phyloP scores from a whole-genome alignment of 2,797 vertebrate genomes.

The Catharus ustulatus region DNA sequence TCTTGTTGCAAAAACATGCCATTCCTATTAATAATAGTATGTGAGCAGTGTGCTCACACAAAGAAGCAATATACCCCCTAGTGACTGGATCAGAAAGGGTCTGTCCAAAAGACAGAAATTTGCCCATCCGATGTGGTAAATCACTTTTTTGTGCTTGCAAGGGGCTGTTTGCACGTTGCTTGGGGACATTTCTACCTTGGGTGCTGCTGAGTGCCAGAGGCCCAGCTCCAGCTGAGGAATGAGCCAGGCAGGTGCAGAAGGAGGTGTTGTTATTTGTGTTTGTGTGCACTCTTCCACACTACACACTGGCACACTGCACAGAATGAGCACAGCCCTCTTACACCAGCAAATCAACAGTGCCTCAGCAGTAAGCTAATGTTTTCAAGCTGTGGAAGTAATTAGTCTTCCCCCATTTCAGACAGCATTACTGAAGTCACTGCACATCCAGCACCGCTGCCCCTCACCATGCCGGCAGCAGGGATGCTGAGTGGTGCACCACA shows the following conservation, averaged over 20 bases:
- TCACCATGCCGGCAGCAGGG: neutral
- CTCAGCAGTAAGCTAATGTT: neutral
- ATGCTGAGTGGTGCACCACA: rapidly evolving
- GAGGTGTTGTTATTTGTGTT: rapidly evolving
- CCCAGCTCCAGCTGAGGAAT: conserved; percentile 20
- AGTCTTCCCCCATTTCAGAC: neutral
- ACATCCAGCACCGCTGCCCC: neutral
- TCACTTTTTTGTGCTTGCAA: conserved; percentile 31
- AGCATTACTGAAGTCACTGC: neutral
- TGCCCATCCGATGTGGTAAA: neutral
- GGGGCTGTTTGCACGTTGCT: neutral
- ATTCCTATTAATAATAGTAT: neutral
- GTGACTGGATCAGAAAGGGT: neutral
- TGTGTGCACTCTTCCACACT: neutral
- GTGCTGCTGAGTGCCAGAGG: neutral
- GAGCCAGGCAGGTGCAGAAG: neutral
- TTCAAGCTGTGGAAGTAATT: neutral
- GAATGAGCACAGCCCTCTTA: neutral
- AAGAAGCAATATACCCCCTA: neutral
- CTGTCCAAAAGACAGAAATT: neutral
- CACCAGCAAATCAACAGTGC: neutral
- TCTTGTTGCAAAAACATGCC: neutral
- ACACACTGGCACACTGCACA: neutral
- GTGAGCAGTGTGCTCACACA: neutral
- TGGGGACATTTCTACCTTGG: conserved; percentile 12